These are phyloP conservation scores for Callipepla squamata DNA, from an alignment of 2,113 vertebrate genomes.

Conservation along the genomic window DNA sequence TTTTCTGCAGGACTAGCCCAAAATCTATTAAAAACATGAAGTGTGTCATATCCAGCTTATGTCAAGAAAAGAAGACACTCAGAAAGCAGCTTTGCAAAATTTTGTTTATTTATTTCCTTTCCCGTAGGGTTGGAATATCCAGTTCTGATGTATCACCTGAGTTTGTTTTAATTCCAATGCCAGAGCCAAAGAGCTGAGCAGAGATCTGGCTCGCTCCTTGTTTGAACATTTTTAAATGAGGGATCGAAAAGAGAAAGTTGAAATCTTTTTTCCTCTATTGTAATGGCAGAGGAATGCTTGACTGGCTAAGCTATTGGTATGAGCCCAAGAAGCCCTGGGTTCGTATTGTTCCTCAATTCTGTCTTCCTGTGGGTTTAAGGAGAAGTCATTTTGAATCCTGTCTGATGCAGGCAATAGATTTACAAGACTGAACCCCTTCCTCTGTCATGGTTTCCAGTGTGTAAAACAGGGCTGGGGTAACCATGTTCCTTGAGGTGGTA, in stretches of 20 bases:
- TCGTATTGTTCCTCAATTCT: neutral
- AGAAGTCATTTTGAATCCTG: neutral
- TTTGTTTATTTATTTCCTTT: neutral
- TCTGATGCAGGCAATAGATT: no score
- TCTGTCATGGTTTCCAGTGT: neutral
- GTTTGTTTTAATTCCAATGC: neutral
- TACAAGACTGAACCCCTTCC: neutral
- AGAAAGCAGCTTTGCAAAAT: neutral
- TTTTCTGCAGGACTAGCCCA: neutral
- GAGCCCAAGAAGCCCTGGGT: neutral
- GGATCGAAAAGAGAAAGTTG: neutral
- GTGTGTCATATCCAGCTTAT: neutral
- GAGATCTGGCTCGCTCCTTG: neutral
- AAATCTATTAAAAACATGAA: neutral
- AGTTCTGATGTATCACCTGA: neutral
- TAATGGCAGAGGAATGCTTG: neutral
- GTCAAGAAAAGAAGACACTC: neutral
- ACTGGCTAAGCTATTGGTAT: neutral
- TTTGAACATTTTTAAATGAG: neutral
- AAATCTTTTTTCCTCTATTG: neutral
- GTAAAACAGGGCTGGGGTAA: neutral
- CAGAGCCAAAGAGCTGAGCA: neutral
- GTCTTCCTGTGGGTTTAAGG: neutral
- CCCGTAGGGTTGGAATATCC: neutral
- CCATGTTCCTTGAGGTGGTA: neutral